Conservation (phyloP, 2,888 invertebrate species). For the Ischnura elegans region DNA sequence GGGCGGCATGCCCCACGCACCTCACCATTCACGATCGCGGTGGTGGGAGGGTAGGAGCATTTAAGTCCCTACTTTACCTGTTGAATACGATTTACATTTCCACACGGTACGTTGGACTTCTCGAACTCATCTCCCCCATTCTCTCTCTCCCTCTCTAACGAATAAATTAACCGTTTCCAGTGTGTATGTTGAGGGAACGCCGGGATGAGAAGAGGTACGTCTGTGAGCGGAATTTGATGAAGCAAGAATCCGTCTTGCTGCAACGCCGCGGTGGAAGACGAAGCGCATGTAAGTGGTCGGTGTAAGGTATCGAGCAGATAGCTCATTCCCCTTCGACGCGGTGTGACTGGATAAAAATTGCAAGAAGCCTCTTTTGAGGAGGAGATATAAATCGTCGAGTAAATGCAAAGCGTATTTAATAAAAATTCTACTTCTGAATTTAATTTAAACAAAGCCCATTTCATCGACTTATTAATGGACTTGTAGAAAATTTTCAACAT, state of each 20-base stretch:
- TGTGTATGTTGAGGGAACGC: not conserved
- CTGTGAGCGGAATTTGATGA: not conserved
- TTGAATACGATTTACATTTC: constrained; percentile 55
- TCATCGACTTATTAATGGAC: no score
- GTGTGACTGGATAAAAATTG: no score
- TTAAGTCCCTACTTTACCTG: constrained; percentile 44
- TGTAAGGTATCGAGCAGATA: no score
- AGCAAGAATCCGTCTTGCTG: not conserved
- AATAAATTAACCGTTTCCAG: constrained; percentile 43
- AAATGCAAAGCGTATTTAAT: no score
- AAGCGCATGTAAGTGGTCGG: no score
- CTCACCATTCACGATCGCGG: not conserved
- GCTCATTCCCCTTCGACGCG: no score
- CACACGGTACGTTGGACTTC: constrained; percentile 56
- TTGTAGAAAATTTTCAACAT: no score
- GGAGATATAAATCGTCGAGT: no score
- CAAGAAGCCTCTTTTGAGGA: no score
- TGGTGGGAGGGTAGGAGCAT: not conserved
- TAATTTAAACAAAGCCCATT: no score
- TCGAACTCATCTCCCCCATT: not conserved
- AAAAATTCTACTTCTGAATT: no score
- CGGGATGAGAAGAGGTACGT: not conserved
- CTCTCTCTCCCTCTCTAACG: constrained; percentile 10
- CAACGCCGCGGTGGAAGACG: not conserved
- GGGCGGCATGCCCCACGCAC: not conserved